Evolutionary conservation across 2,797 vertebrate genomes (phyloP).

Genomic region (Rhodeus uyekii): DNA sequence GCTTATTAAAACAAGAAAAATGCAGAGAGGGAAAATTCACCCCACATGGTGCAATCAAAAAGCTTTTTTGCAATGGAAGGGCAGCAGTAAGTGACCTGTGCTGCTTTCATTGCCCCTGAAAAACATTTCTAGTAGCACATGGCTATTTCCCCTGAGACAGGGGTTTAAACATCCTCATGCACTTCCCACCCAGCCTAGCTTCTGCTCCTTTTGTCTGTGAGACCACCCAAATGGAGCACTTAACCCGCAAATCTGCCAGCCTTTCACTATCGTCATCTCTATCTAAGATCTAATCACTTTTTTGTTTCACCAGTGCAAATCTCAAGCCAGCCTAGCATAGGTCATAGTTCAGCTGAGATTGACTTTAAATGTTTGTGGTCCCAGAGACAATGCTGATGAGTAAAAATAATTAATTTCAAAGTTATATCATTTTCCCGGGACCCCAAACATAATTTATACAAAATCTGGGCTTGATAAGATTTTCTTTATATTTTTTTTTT

Average conservation of each 20-base stretch:
- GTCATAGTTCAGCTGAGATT: not conserved
- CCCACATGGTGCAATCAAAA: slow-evolving; percentile 30
- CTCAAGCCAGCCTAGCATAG: not conserved
- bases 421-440: not conserved
- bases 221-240: slow-evolving; percentile 74
- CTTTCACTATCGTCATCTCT: slow-evolving; percentile 41
- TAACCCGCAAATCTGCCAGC: slow-evolving; percentile 56
- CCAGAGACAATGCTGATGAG: not conserved
- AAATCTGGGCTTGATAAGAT: not conserved
- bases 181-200: slow-evolving; percentile 58
- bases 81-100: slow-evolving; percentile 30
- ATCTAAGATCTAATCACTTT: slow-evolving; percentile 47
- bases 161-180: slow-evolving; percentile 51
- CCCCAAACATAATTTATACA: not conserved
- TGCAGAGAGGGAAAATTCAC: not conserved
- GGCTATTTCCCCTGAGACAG: slow-evolving; percentile 68
- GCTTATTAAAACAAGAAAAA: slow-evolving; percentile 21
- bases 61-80: not conserved
- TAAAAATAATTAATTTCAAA: not conserved
- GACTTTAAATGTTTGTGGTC: not conserved
- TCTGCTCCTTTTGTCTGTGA: slow-evolving; percentile 60
- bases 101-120: slow-evolving; percentile 46
- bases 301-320: slow-evolving; percentile 18
- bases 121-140: slow-evolving; percentile 71
- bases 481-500: no score